Base-by-base conservation (phyloP, 1,140 invertebrate species). In the Pygmarrhopalites habei region DNA sequence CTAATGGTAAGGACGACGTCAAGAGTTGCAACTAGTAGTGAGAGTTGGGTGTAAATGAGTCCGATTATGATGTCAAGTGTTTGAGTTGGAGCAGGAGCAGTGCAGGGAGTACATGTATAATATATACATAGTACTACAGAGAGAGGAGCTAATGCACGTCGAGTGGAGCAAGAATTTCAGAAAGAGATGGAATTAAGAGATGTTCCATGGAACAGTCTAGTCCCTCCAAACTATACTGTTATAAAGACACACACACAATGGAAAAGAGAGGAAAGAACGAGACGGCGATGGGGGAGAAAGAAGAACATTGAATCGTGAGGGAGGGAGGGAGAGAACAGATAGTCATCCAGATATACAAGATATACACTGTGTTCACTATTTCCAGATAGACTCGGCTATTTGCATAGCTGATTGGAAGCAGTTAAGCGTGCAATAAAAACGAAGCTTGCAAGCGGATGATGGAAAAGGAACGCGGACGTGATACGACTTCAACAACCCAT, bases 351-450 rank as follows among this genome's bases (percentile, higher is more conserved):
- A 17, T 39, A 23, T 21, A 62, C 52, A 4, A 10, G 26, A 35
- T 29, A 57, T 62, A 30, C 21, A 26, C 21, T 60, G 46, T 26
- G 26, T 60, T n/a, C 44, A 30, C 12, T n/a, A n/a, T n/a, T n/a
- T n/a, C n/a, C n/a, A 52, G 49, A 28, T 25, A 52, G 49, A 7
- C 21, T 52, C 28, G 47, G 46, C 53, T 70, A 70, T 70, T 70
- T 70, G 68, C 68, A 70, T 70, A 67, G 62, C 59, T 70, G 68
- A 70, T 70, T 70, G 68, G 65, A 65, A 70, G 53, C 65, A 67
- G 65, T 67, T 65, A 70, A 62, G 68, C 65, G 60, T 70, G 60
- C 65, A 67, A 67, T 67, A 67, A 67, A 66, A 67, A 67, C 46
- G 61, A 62, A 64, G 55, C 26, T 51, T 58, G 49, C 26, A 26